Conservation (phyloP, 2,113 vertebrate genomes). For the Colaptes auratus region DNA sequence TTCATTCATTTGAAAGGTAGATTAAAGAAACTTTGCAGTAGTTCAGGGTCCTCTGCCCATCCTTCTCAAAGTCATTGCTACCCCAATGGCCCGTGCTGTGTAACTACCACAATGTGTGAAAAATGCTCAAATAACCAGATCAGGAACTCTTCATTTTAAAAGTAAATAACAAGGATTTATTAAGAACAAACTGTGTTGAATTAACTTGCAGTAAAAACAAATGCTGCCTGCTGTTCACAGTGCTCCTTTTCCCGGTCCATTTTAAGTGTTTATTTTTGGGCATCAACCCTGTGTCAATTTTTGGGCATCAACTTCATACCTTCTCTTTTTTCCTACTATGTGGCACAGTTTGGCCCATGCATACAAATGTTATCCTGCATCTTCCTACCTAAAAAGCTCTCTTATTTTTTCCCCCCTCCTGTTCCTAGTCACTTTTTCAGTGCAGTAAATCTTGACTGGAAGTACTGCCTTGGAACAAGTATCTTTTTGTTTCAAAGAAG, state of each 20-base stretch:
- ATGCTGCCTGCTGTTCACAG: neutral
- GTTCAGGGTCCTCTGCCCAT: neutral
- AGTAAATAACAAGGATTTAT: neutral
- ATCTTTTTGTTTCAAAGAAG: conserved; percentile 22
- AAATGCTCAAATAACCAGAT: neutral
- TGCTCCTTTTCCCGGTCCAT: neutral
- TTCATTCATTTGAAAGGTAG: neutral
- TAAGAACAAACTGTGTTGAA: neutral
- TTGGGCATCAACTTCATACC: neutral
- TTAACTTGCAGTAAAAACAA: neutral
- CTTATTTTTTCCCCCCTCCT: neutral
- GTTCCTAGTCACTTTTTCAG: neutral
- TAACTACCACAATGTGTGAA: neutral
- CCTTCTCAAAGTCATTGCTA: neutral
- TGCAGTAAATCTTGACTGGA: neutral
- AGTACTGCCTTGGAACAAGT: neutral
- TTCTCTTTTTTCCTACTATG: neutral
- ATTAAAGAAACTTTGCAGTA: neutral
- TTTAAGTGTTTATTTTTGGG: neutral
- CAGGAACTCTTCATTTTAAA: neutral
- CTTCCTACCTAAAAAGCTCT: neutral
- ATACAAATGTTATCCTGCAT: neutral
- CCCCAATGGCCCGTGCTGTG: neutral
- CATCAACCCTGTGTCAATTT: accelerated
- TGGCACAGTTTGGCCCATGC: neutral